Evolutionary conservation across 1,140 invertebrate species (phyloP).

Genomic region (Meloidogyne chitwoodi): DNA sequence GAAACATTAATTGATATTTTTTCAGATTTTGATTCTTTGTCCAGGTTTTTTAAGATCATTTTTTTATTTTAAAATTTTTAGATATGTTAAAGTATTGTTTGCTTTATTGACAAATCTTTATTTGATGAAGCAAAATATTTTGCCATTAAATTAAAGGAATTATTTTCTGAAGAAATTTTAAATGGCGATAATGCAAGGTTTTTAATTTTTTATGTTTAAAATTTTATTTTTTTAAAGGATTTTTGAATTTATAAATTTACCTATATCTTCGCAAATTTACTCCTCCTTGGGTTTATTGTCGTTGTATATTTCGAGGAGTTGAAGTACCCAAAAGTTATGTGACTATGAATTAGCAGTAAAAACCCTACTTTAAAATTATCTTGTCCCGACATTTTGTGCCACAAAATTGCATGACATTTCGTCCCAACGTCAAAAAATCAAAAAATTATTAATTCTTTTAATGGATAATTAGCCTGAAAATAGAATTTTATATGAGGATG

Average conservation of each 20-base stretch:
- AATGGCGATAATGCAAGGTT: background rate
- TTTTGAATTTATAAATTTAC: background rate
- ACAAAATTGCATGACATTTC: too few relatives aligned
- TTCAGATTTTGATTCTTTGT: background rate
- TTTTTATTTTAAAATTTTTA: background rate
- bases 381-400: too few relatives aligned
- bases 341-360: constrained; percentile 30
- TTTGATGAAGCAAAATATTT: constrained; percentile 7
- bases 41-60: too few relatives aligned
- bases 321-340: constrained; percentile 23
- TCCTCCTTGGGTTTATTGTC: constrained; percentile 25
- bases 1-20: background rate
- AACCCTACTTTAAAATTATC: too few relatives aligned
- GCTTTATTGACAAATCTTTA: constrained; percentile 1
- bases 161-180: constrained; percentile 6
- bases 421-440: too few relatives aligned
- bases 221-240: background rate
- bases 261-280: constrained; percentile 28
- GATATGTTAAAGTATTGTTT: constrained; percentile 24
- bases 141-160: background rate
- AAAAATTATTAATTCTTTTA: too few relatives aligned
- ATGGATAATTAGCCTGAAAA: too few relatives aligned
- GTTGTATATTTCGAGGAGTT: constrained; percentile 19
- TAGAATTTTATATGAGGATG: too few relatives aligned
- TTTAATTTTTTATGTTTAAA: background rate